Evolutionary conservation across 2,113 vertebrate genomes (phyloP).

Genomic region (Charadrius vociferus): DNA sequence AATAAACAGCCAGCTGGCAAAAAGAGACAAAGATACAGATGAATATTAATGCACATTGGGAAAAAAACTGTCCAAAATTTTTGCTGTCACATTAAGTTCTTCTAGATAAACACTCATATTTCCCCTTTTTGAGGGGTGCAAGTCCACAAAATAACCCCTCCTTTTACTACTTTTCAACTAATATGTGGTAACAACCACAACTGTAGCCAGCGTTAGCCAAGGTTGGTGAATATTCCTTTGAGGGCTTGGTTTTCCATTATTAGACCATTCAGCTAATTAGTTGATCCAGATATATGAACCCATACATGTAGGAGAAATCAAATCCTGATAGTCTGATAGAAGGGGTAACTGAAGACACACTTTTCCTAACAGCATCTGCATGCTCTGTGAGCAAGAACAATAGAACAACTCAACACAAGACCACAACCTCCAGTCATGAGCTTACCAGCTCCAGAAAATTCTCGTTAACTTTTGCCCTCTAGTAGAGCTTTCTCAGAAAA

Average conservation of each 20-base stretch:
- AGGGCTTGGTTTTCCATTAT: not conserved
- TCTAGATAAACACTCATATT: not conserved
- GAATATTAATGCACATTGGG: fast-evolving
- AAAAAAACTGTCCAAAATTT: not conserved
- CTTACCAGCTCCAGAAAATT: not conserved
- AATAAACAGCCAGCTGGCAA: not conserved
- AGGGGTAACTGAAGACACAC: conserved; percentile 33
- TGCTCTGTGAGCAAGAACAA: not conserved
- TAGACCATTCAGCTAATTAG: not conserved
- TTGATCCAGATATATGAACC: not conserved
- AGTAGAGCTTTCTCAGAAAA: not conserved
- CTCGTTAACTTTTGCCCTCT: not conserved
- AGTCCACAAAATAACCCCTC: not conserved
- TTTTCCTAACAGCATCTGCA: not conserved
- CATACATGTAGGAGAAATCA: not conserved
- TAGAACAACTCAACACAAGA: not conserved
- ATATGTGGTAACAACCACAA: not conserved
- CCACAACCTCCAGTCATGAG: not conserved
- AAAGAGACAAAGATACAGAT: not conserved
- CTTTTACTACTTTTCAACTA: not conserved
- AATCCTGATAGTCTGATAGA: conserved; percentile 39
- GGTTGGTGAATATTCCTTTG: not conserved
- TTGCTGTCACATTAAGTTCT: not conserved
- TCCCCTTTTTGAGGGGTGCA: not conserved
- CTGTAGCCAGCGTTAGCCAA: not conserved